phyloP scores from a whole-genome alignment of 2,888 invertebrate genomes.

The Arge pagana region DNA sequence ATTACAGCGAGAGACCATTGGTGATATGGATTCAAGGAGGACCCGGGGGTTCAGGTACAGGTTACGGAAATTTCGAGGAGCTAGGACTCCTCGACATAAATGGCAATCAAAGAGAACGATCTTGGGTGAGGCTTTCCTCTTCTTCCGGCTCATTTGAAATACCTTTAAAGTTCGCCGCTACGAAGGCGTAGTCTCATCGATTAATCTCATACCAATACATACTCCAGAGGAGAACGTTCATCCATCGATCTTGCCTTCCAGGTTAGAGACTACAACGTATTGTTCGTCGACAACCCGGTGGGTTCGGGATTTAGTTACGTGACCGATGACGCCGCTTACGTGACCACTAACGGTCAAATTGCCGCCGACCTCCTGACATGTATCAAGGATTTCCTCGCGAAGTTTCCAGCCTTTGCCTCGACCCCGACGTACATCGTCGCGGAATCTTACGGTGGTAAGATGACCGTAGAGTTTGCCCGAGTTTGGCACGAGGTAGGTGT shows the following conservation, averaged over 20 bases:
- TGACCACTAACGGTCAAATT: conserved; percentile 67
- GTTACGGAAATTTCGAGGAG: conserved; percentile 66
- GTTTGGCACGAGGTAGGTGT: conserved; percentile 63
- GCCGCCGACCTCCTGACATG: conserved; percentile 77
- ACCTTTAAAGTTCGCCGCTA: no score
- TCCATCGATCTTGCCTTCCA: no score
- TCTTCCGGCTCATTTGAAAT: no score
- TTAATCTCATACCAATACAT: no score
- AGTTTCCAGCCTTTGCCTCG: conserved; percentile 71
- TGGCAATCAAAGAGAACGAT: conserved; percentile 59
- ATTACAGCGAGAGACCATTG: conserved; percentile 51
- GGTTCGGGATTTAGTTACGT: conserved; percentile 87
- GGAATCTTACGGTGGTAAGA: conserved; percentile 93
- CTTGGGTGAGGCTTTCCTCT: conserved; percentile 64
- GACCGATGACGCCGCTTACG: conserved; percentile 60
- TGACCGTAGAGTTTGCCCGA: conserved; percentile 82
- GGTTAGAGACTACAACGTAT: conserved; percentile 77
- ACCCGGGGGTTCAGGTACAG: conserved; percentile 63
- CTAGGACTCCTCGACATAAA: conserved; percentile 63
- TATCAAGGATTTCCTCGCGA: conserved; percentile 70
- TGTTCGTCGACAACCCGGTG: conserved; percentile 90
- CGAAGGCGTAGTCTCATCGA: conserved; percentile 40
- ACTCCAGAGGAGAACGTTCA: no score
- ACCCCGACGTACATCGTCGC: conserved; percentile 83
- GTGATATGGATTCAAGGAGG: conserved; percentile 65